Conservation (phyloP, 2,888 invertebrate species). For the Spatulosminthurus flaviceps region DNA sequence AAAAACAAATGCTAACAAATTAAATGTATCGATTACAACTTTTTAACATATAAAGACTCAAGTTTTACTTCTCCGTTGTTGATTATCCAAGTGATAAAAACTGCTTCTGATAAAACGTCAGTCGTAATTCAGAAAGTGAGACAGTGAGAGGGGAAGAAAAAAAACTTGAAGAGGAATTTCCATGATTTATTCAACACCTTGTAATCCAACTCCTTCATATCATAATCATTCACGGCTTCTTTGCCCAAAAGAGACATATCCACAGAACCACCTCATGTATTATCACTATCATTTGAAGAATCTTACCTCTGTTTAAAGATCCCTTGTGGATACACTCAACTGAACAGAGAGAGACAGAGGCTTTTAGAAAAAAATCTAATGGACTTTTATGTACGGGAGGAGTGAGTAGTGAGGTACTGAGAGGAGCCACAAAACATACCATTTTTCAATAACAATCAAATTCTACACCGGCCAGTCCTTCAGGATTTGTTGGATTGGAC, state of each 20-base stretch:
- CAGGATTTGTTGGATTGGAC: background rate
- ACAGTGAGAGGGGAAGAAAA: background rate
- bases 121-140: background rate
- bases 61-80: too few species aligned
- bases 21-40: too few species aligned
- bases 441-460: conserved; percentile 45
- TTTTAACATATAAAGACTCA: too few species aligned
- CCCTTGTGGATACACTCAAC: background rate
- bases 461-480: conserved; percentile 11
- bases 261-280: background rate
- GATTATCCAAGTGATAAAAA: too few species aligned
- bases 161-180: too few species aligned
- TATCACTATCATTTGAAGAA: background rate
- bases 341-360: too few species aligned
- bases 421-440: background rate
- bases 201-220: conserved; percentile 14
- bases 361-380: too few species aligned
- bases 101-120: too few species aligned
- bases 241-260: conserved; percentile 14
- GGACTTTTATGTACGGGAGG: too few species aligned
- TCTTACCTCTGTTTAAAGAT: background rate
- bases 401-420: too few species aligned
- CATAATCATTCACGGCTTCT: conserved; percentile 7
- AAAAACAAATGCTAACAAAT: too few species aligned
- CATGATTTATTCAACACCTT: conserved; percentile 31